Percentiles rank a stretch among this genome's conserved stretches.
Conservation (phyloP, 2,888 invertebrate species). For the Eremobia ochroleuca region DNA sequence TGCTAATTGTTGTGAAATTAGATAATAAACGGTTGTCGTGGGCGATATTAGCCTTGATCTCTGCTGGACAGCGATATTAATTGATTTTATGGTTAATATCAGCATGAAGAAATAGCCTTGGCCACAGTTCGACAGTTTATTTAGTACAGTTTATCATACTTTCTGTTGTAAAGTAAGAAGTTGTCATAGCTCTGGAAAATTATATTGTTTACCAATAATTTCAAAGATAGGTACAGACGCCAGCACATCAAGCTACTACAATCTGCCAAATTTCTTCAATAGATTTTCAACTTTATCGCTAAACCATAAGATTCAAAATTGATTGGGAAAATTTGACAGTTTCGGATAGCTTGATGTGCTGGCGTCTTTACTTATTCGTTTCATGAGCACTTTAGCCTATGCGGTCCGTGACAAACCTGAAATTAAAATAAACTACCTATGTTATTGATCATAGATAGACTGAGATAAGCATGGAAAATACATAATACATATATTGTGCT, state of each 20-base stretch:
- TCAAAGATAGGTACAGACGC: too few relatives aligned
- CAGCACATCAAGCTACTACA: too few relatives aligned
- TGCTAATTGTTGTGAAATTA: slow-evolving; percentile 82
- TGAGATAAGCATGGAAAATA: slow-evolving; percentile 12
- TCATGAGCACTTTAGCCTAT: not conserved
- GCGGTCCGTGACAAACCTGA: not conserved
- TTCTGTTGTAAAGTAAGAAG: not conserved
- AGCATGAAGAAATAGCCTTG: slow-evolving; percentile 2
- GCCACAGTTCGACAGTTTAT: not conserved
- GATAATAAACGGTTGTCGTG: slow-evolving; percentile 76
- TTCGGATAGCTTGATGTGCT: too few relatives aligned
- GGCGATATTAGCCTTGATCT: slow-evolving; percentile 82
- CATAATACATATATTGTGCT: slow-evolving; percentile 12
- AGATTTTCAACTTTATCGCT: too few relatives aligned
- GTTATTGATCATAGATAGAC: not conserved
- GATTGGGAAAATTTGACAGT: too few relatives aligned
- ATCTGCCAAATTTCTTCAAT: too few relatives aligned
- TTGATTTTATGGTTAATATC: slow-evolving; percentile 66
- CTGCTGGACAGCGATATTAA: slow-evolving; percentile 48
- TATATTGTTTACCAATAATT: not conserved
- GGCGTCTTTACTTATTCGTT: too few relatives aligned
- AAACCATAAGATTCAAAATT: too few relatives aligned
- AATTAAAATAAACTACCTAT: not conserved
- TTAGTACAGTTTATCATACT: not conserved
- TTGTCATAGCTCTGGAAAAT: slow-evolving; percentile 1